These are phyloP conservation scores for Cosmia pyralina DNA, from an alignment of 2,888 invertebrate genomes.

Conservation along the genomic window DNA sequence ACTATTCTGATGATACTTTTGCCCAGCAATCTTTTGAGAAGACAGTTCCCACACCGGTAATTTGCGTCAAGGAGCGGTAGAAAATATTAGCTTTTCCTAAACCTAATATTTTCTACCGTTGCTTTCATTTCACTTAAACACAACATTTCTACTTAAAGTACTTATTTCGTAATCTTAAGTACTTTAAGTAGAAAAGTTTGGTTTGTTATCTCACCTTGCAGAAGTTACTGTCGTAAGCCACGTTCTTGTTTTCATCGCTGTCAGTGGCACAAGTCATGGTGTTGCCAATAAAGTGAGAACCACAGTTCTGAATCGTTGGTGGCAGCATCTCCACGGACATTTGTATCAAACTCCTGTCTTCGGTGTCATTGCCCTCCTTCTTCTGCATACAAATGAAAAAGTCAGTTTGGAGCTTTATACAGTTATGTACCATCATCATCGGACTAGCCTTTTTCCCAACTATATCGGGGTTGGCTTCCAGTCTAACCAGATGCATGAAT, in stretches of 20 bases:
- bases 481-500: no score
- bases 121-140: no score
- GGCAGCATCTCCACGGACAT: slow-evolving; percentile 75
- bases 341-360: slow-evolving; percentile 75
- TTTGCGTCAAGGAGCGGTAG: neutral
- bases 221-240: slow-evolving; percentile 70
- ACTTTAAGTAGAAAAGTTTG: neutral
- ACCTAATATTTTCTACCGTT: no score
- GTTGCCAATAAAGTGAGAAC: slow-evolving; percentile 71
- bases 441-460: no score
- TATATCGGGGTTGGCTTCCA: no score
- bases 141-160: no score
- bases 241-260: slow-evolving; percentile 71
- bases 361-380: slow-evolving; percentile 68
- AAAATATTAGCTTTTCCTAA: neutral
- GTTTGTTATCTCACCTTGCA: slow-evolving; percentile 74
- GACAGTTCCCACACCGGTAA: no score
- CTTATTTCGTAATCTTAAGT: no score
- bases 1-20: neutral
- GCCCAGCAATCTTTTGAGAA: neutral
- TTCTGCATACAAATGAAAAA: slow-evolving; percentile 59
- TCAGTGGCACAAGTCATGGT: slow-evolving; percentile 80
- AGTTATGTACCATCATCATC: no score
- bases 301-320: slow-evolving; percentile 73
- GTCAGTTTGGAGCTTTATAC: neutral